phyloP scores from a whole-genome alignment of 2,888 invertebrate species.

The Polydrusus cervinus region DNA sequence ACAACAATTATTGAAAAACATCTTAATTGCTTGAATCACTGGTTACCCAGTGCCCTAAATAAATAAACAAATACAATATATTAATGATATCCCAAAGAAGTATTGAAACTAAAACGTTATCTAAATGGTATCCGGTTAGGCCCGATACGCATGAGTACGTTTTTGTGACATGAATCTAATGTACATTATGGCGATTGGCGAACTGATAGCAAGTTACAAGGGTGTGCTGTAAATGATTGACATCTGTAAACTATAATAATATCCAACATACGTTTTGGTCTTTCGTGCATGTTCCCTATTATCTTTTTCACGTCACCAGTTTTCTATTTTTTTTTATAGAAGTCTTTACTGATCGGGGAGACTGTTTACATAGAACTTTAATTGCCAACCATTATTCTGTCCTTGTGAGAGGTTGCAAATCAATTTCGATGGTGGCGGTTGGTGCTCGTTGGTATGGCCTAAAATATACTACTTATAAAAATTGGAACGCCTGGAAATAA shows the following conservation, averaged over 20 bases:
- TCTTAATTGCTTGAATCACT: background rate
- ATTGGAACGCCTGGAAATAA: too few species aligned
- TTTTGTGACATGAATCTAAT: conserved; percentile 23
- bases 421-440: too few species aligned
- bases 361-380: too few species aligned
- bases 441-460: too few species aligned
- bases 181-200: conserved; percentile 12
- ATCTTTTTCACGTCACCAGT: too few species aligned
- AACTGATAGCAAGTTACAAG: conserved; percentile 9
- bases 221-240: background rate
- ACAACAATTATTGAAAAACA: too few species aligned
- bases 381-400: too few species aligned
- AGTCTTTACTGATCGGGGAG: too few species aligned
- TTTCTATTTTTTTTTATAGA: too few species aligned
- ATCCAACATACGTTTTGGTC: background rate
- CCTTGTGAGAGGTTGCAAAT: too few species aligned
- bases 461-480: too few species aligned
- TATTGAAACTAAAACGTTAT: conserved; percentile 5
- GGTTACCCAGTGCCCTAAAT: conserved; percentile 16
- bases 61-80: conserved; percentile 10
- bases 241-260: background rate
- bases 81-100: background rate
- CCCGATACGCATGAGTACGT: conserved; percentile 18
- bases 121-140: conserved; percentile 21
- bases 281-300: too few species aligned